These are phyloP conservation scores for Nomada lathburiana DNA, from an alignment of 2,888 invertebrate genomes.

Conservation along the genomic window DNA sequence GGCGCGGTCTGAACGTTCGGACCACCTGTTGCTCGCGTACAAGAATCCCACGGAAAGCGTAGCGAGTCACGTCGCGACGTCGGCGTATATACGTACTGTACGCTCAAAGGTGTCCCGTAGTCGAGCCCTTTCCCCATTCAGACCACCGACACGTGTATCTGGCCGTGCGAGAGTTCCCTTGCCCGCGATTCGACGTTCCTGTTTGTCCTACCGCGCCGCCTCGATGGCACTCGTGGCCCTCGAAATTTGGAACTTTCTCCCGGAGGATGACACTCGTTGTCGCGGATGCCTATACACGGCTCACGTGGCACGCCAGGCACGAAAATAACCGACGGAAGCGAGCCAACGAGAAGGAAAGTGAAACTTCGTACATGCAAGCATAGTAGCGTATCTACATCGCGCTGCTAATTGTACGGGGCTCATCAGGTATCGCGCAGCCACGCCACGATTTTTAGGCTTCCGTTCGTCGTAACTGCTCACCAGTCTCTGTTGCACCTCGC, in stretches of 20 bases:
- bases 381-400: slow-evolving; percentile 22
- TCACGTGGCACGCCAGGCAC: slow-evolving; percentile 62
- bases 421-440: slow-evolving; percentile 42
- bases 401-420: slow-evolving; percentile 62
- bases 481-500: not conserved
- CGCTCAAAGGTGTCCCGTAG: not conserved
- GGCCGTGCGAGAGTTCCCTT: slow-evolving; percentile 56
- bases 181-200: slow-evolving; percentile 13
- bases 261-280: slow-evolving; percentile 43
- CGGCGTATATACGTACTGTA: not conserved
- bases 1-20: slow-evolving; percentile 3
- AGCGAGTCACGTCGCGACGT: slow-evolving; percentile 29
- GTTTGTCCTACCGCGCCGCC: slow-evolving; percentile 12
- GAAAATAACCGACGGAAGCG: slow-evolving; percentile 73
- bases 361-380: slow-evolving; percentile 59
- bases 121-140: slow-evolving; percentile 51
- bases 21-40: slow-evolving; percentile 60
- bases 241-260: slow-evolving; percentile 74
- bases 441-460: slow-evolving; percentile 29
- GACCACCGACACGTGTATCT: slow-evolving; percentile 35
- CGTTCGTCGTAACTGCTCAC: not conserved
- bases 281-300: slow-evolving; percentile 14
- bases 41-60: slow-evolving; percentile 50
- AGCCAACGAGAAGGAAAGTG: slow-evolving; percentile 74
- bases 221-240: slow-evolving; percentile 27